A percentile compares a stretch with the other conserved stretches of the same genome.
Conservation (phyloP, 2,888 invertebrate genomes). For the Ypsolopha scabrella region DNA sequence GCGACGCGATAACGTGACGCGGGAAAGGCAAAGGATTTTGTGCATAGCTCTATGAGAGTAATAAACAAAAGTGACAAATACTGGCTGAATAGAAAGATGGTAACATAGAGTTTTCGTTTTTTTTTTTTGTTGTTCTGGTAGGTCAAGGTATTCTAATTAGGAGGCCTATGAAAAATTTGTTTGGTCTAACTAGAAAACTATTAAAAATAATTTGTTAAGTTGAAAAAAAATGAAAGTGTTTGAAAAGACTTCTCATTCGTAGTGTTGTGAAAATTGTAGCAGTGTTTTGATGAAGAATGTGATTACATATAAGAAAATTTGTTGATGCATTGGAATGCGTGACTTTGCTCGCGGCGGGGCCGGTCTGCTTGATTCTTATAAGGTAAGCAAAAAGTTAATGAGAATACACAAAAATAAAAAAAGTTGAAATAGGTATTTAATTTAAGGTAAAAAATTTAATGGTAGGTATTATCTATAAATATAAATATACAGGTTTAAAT, state of each 20-base stretch:
- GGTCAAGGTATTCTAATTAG: neutral
- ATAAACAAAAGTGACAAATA: neutral
- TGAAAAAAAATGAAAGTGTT: neutral
- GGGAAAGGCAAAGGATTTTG: conserved; percentile 3
- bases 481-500: too few relatives aligned
- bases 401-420: neutral
- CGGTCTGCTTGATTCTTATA: conserved; percentile 39
- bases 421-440: too few relatives aligned
- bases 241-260: neutral
- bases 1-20: conserved; percentile 28
- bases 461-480: too few relatives aligned
- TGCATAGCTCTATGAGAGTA: neutral
- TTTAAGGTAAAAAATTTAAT: too few relatives aligned
- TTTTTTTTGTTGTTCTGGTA: neutral
- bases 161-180: neutral
- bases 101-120: neutral
- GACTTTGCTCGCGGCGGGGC: conserved; percentile 12
- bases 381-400: conserved; percentile 24
- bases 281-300: conserved; percentile 11
- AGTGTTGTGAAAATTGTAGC: conserved; percentile 12
- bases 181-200: neutral
- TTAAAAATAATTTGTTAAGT: neutral
- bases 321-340: conserved; percentile 28
- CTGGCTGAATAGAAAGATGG: conserved; percentile 7
- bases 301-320: conserved; percentile 7